Evolutionary conservation across 2,797 vertebrate species (phyloP).

Genomic region (Eulemur rubriventer): DNA sequence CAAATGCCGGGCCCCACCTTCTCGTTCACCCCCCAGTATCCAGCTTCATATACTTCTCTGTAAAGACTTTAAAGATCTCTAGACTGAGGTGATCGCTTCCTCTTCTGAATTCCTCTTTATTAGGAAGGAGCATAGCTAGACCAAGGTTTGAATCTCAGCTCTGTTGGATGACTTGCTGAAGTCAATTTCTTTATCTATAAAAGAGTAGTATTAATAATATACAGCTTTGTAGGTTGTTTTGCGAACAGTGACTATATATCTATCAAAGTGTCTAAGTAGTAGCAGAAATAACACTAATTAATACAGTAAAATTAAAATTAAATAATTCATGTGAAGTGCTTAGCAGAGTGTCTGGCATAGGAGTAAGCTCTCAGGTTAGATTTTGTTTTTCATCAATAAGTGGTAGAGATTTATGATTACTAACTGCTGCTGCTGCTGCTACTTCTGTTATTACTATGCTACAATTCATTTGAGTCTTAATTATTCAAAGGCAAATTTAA

Average conservation of each 20-base stretch:
- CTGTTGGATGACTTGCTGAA: not conserved
- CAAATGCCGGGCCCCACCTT: not conserved
- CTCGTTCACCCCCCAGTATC: not conserved
- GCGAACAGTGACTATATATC: not conserved
- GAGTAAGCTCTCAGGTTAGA: not conserved
- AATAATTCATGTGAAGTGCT: not conserved
- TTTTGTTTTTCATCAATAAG: not conserved
- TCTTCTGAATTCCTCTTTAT: not conserved
- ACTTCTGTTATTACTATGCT: not conserved
- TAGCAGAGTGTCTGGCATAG: not conserved
- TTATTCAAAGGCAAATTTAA: not conserved
- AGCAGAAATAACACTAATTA: not conserved
- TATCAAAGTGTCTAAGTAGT: not conserved
- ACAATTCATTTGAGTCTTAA: not conserved
- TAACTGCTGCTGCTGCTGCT: not conserved
- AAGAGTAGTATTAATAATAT: not conserved
- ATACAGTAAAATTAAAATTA: not conserved
- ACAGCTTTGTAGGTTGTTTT: not conserved
- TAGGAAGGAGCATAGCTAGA: not conserved
- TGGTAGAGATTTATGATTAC: not conserved
- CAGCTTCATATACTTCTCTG: not conserved
- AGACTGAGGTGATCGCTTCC: not conserved
- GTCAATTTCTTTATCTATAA: not conserved
- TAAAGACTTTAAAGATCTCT: not conserved
- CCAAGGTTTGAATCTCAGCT: not conserved